Conservation (phyloP, 64 coral and sea anemone species). For the Catalaphyllia jardinei region DNA sequence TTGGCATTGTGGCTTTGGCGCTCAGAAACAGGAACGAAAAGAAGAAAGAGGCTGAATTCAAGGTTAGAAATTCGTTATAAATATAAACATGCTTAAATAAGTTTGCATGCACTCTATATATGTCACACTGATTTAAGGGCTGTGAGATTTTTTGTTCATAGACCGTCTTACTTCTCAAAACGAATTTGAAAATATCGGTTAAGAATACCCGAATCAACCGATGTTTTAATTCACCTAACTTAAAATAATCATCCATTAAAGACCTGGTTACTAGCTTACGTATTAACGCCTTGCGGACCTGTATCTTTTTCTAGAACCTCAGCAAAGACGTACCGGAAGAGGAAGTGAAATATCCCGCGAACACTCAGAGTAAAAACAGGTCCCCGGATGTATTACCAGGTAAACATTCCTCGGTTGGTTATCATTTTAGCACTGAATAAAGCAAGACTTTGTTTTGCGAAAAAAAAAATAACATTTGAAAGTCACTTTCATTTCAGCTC, state of each 20-base stretch:
- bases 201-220: not conserved
- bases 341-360: slow-evolving; percentile 50
- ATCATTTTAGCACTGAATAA: not conserved
- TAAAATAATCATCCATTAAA: too few species aligned
- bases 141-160: too few species aligned
- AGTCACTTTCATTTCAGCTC: slow-evolving; percentile 38
- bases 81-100: not conserved
- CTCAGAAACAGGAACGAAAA: slow-evolving; percentile 87
- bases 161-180: too few species aligned
- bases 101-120: not conserved
- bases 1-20: slow-evolving; percentile 87
- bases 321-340: slow-evolving; percentile 66
- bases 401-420: slow-evolving; percentile 28
- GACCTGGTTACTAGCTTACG: too few species aligned
- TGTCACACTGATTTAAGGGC: too few species aligned
- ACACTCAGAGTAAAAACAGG: slow-evolving; percentile 80
- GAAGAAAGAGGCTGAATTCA: slow-evolving; percentile 94
- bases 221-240: too few species aligned
- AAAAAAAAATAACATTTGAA: not conserved
- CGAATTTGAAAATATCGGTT: too few species aligned
- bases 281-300: not conserved
- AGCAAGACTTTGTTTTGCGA: not conserved
- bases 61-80: slow-evolving; percentile 39
- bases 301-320: slow-evolving; percentile 64
- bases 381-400: slow-evolving; percentile 79